Evolutionary conservation across 2,797 vertebrate genomes (phyloP).

Genomic region (Gobionotothen gibberifrons): DNA sequence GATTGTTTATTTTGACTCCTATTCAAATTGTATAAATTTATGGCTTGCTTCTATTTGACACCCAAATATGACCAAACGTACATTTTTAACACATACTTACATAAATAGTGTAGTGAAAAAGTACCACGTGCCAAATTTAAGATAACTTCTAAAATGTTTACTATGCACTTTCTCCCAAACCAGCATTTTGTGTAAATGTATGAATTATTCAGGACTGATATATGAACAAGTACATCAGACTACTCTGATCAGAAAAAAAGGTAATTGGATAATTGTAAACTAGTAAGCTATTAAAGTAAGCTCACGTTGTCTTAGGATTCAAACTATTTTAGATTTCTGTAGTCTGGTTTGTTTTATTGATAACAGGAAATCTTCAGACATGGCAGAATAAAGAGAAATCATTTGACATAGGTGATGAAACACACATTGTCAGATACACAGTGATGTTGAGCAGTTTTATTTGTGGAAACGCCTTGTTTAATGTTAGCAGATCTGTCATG

Average conservation of each 20-base stretch:
- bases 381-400: constrained; percentile 16
- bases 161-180: neutral
- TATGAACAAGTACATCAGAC: constrained; percentile 7
- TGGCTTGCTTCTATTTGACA: neutral
- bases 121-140: neutral
- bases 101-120: neutral
- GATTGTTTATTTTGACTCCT: neutral
- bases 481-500: constrained; percentile 24
- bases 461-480: constrained; percentile 51
- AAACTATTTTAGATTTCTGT: neutral
- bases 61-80: neutral
- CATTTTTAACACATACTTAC: neutral
- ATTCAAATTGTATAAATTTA: neutral
- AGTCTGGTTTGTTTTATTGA: neutral
- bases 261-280: neutral
- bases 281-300: neutral
- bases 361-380: neutral
- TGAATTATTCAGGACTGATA: neutral
- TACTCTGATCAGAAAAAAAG: neutral
- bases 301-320: neutral
- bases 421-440: constrained; percentile 8
- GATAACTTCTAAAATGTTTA: neutral
- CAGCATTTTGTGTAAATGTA: neutral
- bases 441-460: constrained; percentile 40
- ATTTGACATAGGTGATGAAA: constrained; percentile 22